These are phyloP conservation scores for Patella caerulea DNA, from an alignment of 2,888 invertebrate genomes.

Conservation along the genomic window DNA sequence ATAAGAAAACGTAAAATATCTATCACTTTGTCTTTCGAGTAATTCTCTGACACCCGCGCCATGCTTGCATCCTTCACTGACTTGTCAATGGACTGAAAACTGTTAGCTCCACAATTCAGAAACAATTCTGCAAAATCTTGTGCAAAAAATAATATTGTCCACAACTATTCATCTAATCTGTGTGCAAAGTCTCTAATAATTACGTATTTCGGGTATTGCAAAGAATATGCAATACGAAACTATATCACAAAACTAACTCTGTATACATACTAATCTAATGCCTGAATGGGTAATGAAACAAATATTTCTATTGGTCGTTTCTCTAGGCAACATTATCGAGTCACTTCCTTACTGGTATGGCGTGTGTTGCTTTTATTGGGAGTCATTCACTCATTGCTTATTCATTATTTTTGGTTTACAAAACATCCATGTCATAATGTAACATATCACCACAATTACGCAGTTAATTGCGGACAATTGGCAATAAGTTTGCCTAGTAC, in stretches of 20 bases:
- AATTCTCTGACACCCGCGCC: constrained; percentile 62
- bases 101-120: too few relatives aligned
- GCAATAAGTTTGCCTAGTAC: too few relatives aligned
- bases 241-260: constrained; percentile 21
- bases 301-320: constrained; percentile 40
- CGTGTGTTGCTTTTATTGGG: not conserved
- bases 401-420: too few relatives aligned
- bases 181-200: not conserved
- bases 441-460: too few relatives aligned
- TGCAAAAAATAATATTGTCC: not conserved
- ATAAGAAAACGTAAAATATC: constrained; percentile 65
- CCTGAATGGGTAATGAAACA: constrained; percentile 17
- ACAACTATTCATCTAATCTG: not conserved
- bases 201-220: not conserved
- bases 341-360: constrained; percentile 31
- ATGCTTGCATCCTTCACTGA: constrained; percentile 50
- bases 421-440: too few relatives aligned
- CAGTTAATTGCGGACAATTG: too few relatives aligned
- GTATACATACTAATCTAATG: constrained; percentile 15
- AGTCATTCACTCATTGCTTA: not conserved
- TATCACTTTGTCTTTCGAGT: constrained; percentile 64
- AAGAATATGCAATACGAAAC: constrained; percentile 15
- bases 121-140: too few relatives aligned
- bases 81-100: not conserved
- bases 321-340: constrained; percentile 40